phyloP scores from a whole-genome alignment of 35 echinoderm and acorn worm genomes.

The Apostichopus parvimensis region DNA sequence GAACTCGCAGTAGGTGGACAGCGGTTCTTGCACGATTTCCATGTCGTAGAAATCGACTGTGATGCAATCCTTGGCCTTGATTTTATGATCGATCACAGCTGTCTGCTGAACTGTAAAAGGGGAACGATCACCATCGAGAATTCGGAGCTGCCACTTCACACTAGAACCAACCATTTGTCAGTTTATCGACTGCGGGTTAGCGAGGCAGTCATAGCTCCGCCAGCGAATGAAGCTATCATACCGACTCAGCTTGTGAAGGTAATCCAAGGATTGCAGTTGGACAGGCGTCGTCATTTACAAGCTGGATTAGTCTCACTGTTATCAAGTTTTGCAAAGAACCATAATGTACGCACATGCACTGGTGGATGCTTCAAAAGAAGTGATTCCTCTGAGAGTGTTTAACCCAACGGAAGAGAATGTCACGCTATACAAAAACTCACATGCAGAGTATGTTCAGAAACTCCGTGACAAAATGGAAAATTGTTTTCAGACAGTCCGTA shows the following conservation, averaged over 20 bases:
- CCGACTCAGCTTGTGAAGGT: background rate
- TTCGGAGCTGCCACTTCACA: background rate
- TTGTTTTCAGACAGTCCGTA: too few species aligned
- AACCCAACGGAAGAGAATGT: too few species aligned
- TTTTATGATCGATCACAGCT: background rate
- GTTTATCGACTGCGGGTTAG: background rate
- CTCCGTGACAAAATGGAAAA: too few species aligned
- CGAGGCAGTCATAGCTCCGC: background rate
- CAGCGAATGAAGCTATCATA: slow-evolving; percentile 16
- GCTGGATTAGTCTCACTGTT: too few species aligned
- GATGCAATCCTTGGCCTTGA: slow-evolving; percentile 1
- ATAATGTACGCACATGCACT: too few species aligned
- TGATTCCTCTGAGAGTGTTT: too few species aligned
- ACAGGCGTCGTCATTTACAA: too few species aligned
- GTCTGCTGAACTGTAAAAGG: background rate
- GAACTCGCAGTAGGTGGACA: background rate
- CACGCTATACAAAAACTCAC: too few species aligned
- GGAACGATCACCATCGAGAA: background rate
- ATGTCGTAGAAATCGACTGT: background rate
- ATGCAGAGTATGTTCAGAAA: too few species aligned
- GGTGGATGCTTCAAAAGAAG: too few species aligned
- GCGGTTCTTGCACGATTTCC: background rate
- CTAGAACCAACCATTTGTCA: background rate
- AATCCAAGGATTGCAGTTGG: too few species aligned
- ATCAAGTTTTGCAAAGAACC: too few species aligned